Evolutionary conservation across 53 echinoderm and acorn worm genomes (phyloP).

Genomic region (Crossaster papposus): DNA sequence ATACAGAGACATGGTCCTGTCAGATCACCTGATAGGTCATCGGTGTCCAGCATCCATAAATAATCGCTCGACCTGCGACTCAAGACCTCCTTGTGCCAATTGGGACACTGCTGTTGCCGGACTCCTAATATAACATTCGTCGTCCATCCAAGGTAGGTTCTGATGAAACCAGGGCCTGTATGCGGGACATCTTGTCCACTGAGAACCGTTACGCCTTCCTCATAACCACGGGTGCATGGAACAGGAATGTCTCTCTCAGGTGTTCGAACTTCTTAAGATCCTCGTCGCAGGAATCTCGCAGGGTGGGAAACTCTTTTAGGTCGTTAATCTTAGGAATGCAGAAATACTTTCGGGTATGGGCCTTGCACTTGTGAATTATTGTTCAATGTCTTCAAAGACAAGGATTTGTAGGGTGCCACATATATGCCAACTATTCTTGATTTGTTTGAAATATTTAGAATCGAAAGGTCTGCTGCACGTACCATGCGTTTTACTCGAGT

Average conservation of each 20-base stretch:
- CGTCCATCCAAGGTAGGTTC: conserved; percentile 65
- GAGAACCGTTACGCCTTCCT: conserved; percentile 43
- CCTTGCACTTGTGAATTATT: neutral
- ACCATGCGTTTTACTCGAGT: too few relatives aligned
- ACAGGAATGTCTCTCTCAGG: conserved; percentile 44
- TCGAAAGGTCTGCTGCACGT: too few relatives aligned
- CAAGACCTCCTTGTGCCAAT: conserved; percentile 35
- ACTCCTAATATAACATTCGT: conserved; percentile 33
- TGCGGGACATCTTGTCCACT: conserved; percentile 73
- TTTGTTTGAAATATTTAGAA: too few relatives aligned
- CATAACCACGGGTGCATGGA: conserved; percentile 8
- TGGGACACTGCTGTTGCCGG: neutral
- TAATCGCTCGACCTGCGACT: conserved; percentile 43
- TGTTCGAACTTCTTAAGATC: conserved; percentile 43
- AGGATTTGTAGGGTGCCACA: neutral
- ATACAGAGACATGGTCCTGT: conserved; percentile 59
- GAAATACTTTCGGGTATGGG: neutral
- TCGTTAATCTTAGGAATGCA: conserved; percentile 37
- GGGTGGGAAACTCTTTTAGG: neutral
- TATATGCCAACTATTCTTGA: too few relatives aligned
- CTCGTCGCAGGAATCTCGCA: conserved; percentile 3
- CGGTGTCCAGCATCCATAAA: conserved; percentile 72
- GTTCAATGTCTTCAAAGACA: neutral
- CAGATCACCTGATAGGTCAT: conserved; percentile 54
- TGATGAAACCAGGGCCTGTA: conserved; percentile 53